Evolutionary conservation across 2,797 vertebrate species (phyloP), one percentile per base, ranked within the genome.

Genomic region (Tragelaphus eurycerus): DNA sequence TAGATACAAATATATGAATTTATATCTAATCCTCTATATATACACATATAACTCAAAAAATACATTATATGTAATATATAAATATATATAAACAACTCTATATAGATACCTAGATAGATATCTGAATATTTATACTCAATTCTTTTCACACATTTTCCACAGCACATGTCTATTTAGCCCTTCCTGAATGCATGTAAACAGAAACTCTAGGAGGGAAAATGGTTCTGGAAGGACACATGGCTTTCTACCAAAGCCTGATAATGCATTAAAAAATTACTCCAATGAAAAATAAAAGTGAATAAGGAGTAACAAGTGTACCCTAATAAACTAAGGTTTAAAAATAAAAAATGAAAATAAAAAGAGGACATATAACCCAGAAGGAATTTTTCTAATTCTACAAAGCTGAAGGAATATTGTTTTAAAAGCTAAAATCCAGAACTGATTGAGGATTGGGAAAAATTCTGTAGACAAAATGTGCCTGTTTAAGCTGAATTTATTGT

Each of bases 361-460:
- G 23, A 27, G 9, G 7, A 71, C 62, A 59, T 38, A 43, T 27
- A 90, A 67, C 27, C 43, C 76, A 85, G n/a, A 93, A 82, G 16
- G 9, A 78, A 64, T 67, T 89, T 94, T 93, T 93, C 60, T 93
- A 79, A 34, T 2, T 54, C 6, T 4, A 48, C 27, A 96, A 86
- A 96, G 10, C 79, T 64, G 1, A 64, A 89, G 21, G 38, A 88
- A 81, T 94, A 67, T 25, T 89, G 62, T 81, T 96, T 95, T 81
- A 29, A 93, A 96, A 96, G 25, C 17, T 86, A 87, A 97, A 96
- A 95, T 62, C 23, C 19, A 92, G n/a, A 86, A n/a, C 54, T 10
- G 6, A 55, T 31, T 96, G 16, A 82, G 29, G 29, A 92, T 29
- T 90, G 43, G 25, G 16, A 14, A 90, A 67, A 85, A 62, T 19